Evolutionary conservation across 37 sponge, comb jelly and placozoan genomes (phyloP), one percentile per base, ranked within the genome.

Genomic region (Chondrilla cf. caribensis): DNA sequence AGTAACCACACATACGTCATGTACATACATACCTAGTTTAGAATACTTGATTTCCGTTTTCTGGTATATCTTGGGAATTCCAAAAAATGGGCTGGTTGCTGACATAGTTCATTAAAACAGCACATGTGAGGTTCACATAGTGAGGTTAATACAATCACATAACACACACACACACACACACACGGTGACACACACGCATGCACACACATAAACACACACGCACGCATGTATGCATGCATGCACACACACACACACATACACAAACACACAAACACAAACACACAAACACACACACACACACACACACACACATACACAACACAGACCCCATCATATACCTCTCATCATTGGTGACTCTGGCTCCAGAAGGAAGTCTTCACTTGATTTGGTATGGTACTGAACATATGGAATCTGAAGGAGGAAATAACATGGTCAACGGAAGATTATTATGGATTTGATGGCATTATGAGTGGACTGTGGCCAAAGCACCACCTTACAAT

Each of bases 341-440:
- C 91, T 90, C 91, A 90, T 90, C 91, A 90, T 90, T 15, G 91
- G 91, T 18, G 91, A 90, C 81, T 90, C 91, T 4, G 88, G 91
- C 17, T 86, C 88, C 43, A 73, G 39, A 2, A 43, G 76, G 43
- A 73, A 73, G 44, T 73, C 76, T 17, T 42, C 36, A 22, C 44
- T 5, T 41, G 44, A 31, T 2, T 73, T 43, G 7, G 24, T 73
- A 43, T 73, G 76, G 76, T 73, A 37, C 41, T 73, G 76, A 6
- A 73, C 44, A 22, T 73, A 73, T 41, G 76, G 76, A 39, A 73
- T 73, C 76, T 73, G 40, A 19, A 42, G 76, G 44, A 40, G 43
- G 24, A 39, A 22, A 11, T 6, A 47, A n/a, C n/a, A n/a, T n/a
- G n/a, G n/a, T n/a, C n/a, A n/a, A n/a, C n/a, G n/a, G n/a, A n/a